phyloP scores from a whole-genome alignment of 2,113 vertebrate species.

The Cinclus cinclus region DNA sequence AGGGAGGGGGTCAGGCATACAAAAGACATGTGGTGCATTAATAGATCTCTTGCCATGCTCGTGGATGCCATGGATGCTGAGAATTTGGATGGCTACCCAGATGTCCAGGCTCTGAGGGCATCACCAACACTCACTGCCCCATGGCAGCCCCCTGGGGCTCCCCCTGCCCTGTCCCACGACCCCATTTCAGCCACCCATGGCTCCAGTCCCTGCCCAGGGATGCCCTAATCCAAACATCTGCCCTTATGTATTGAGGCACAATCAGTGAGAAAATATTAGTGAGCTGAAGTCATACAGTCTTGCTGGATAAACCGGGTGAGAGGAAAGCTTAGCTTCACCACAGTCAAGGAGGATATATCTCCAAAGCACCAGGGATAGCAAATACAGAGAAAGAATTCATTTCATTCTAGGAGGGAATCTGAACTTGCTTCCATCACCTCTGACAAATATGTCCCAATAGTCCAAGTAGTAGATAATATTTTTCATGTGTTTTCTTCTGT shows the following conservation, averaged over 20 bases:
- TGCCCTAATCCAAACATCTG: neutral
- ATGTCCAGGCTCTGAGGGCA: neutral
- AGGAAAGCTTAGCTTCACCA: neutral
- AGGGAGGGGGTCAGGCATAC: neutral
- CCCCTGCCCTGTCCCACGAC: neutral
- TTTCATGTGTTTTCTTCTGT: neutral
- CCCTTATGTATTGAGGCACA: neutral
- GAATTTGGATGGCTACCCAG: neutral
- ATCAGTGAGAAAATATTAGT: neutral
- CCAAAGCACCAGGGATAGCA: neutral
- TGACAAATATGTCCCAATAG: neutral
- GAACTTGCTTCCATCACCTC: neutral
- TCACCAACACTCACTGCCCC: neutral
- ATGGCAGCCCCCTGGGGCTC: rapidly evolving
- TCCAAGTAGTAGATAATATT: neutral
- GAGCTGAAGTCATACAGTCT: neutral
- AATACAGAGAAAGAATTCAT: neutral
- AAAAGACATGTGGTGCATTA: neutral
- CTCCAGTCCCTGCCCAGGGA: neutral
- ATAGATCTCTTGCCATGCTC: neutral
- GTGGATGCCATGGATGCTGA: neutral
- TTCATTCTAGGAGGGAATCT: neutral
- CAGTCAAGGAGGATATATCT: neutral
- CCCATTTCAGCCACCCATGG: neutral
- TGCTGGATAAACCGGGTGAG: neutral